phyloP scores from a whole-genome alignment of 2,797 vertebrate species.

The Dendrocincla fuliginosa region DNA sequence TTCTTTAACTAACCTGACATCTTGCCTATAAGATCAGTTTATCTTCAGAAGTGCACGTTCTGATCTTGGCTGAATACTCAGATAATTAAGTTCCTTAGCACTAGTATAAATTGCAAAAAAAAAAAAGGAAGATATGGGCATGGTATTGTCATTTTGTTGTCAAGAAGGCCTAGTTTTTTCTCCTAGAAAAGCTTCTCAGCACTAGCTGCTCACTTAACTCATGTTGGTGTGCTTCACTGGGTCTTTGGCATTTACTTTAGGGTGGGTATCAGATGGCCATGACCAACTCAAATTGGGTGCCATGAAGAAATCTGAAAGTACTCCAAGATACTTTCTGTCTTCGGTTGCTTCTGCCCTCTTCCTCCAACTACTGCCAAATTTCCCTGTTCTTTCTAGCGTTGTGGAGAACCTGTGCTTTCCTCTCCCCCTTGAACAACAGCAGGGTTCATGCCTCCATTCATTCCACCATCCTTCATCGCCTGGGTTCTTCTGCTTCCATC shows the following conservation, averaged over 20 bases:
- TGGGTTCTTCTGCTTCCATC: neutral
- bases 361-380: neutral
- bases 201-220: neutral
- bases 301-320: neutral
- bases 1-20: neutral
- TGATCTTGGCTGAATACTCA: neutral
- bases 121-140: neutral
- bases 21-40: neutral
- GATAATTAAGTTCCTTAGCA: neutral
- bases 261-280: neutral
- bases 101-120: neutral
- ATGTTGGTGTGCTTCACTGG: neutral
- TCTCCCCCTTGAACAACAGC: neutral
- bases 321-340: neutral
- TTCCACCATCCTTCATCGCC: neutral
- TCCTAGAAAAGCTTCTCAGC: neutral
- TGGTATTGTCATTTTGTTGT: fast-evolving
- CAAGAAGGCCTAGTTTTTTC: neutral
- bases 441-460: neutral
- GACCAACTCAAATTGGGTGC: neutral
- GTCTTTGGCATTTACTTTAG: neutral
- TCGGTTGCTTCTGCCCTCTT: neutral
- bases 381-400: neutral
- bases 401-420: neutral
- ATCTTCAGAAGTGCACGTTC: neutral